These are phyloP conservation scores for Lepilemur ruficaudatus DNA, from an alignment of 2,797 vertebrate species.

Conservation along the genomic window DNA sequence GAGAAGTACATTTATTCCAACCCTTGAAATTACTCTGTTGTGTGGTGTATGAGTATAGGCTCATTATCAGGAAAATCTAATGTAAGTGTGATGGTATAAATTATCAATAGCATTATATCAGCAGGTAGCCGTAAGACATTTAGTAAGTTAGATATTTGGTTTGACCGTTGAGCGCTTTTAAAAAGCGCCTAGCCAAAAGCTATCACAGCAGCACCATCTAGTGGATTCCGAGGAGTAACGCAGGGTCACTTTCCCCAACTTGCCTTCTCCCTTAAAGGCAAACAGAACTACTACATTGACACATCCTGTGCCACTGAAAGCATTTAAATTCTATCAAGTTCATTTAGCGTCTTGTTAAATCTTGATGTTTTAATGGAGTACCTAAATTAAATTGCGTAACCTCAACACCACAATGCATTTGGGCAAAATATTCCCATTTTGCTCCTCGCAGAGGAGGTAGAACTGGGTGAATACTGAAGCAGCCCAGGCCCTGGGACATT, in stretches of 20 bases:
- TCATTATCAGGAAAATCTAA: constrained; percentile 35
- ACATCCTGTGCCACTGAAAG: not conserved
- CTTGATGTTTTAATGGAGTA: not conserved
- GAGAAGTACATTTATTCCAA: not conserved
- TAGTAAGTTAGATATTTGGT: constrained; percentile 66
- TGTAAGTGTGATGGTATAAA: constrained; percentile 52
- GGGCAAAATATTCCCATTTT: not conserved
- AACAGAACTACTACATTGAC: not conserved
- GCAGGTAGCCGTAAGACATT: constrained; percentile 26
- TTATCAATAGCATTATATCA: constrained; percentile 50
- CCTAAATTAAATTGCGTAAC: not conserved
- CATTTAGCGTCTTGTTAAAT: not conserved
- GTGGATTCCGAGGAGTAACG: constrained; percentile 68
- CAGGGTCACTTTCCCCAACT: not conserved
- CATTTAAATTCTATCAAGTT: not conserved
- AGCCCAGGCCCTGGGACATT: no score
- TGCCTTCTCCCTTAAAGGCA: not conserved
- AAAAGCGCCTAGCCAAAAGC: not conserved
- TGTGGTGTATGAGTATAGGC: constrained; percentile 20
- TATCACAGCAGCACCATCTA: constrained; percentile 85
- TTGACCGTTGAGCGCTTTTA: constrained; percentile 7
- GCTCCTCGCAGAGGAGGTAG: not conserved
- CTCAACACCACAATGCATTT: not conserved
- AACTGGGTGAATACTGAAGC: accelerated
- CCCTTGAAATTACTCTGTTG: constrained; percentile 39